Percentiles rank a stretch among this genome's conserved stretches.
phyloP scores from a whole-genome alignment of 2,113 vertebrate species.

The Ondatra zibethicus region DNA sequence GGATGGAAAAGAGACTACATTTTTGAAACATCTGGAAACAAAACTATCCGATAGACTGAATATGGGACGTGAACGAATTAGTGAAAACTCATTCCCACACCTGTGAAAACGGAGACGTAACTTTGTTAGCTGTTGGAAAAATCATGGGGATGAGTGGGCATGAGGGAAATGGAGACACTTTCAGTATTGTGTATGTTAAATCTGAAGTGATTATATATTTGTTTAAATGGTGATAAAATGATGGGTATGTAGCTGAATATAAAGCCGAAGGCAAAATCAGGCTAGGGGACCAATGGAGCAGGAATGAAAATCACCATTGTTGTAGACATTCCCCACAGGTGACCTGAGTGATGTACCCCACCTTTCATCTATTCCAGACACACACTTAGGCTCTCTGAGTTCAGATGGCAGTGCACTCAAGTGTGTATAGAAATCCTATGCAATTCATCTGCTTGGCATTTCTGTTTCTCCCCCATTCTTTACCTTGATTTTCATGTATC shows the following conservation, averaged over 20 bases:
- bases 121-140: constrained; percentile 35
- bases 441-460: background rate
- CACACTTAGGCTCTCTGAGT: background rate
- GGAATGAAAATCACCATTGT: background rate
- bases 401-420: background rate
- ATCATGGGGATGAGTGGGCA: background rate
- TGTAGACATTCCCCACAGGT: background rate
- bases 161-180: background rate
- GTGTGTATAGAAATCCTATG: background rate
- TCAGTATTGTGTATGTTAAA: background rate
- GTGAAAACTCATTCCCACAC: background rate
- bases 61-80: background rate
- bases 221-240: background rate
- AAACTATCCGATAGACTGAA: background rate
- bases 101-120: background rate
- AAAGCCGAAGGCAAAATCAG: background rate
- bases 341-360: background rate
- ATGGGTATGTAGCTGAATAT: background rate
- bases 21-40: background rate
- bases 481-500: background rate
- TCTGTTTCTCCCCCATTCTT: background rate
- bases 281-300: background rate
- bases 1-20: background rate
- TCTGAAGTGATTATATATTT: background rate
- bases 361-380: background rate